Base-by-base conservation (phyloP, 2,113 vertebrate species). In the Phaetusa simplex region DNA sequence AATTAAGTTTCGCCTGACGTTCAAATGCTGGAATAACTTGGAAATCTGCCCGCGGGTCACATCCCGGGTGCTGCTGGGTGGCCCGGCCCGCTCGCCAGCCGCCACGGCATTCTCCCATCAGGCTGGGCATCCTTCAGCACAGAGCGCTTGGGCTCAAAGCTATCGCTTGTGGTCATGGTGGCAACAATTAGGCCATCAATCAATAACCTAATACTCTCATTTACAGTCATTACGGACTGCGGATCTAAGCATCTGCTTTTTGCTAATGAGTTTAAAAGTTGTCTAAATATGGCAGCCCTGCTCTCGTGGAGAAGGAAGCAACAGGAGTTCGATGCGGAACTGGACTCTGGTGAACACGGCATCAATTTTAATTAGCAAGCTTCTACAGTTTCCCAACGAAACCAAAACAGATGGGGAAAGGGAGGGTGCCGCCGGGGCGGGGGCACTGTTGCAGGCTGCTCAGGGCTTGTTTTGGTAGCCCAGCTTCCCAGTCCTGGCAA, bases 161-260 rank as follows among this genome's bases (percentile, higher is more conserved):
- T 93, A 24, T 77, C 19, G 14, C 92, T 88, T 32, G 88, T 87
- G 94, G 92, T 84, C 78, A 29, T 30, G 50, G 91, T 94, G 90
- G 81, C 93, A 95, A 91, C 92, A 92, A 96, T 97, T 97, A 97
- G 90, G 82, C 87, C 91, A 92, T 89, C 90, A 80, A 93, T 98
- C 97, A 92, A 96, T 96, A 85, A 91, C 89, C 76, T 93, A 96
- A 97, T 97, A 80, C 88, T 96, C 94, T 79, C 92, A 94, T 91
- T 96, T 95, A 91, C 94, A 93, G 93, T 94, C 96, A 92, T 97
- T 97, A 97, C 88, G 97, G 92, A 95, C 79, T 82, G 80, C 11
- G 0, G 88, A 65, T 93, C 82, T 82, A 73, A 95, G 92, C 95
- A 95, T 95, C 88, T 92, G 97, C 90, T 95, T 40, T 40, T 76